Evolutionary conservation across 1,140 invertebrate genomes (phyloP), one percentile per base, ranked within the genome.

Genomic region (Gonioctena quinquepunctata): DNA sequence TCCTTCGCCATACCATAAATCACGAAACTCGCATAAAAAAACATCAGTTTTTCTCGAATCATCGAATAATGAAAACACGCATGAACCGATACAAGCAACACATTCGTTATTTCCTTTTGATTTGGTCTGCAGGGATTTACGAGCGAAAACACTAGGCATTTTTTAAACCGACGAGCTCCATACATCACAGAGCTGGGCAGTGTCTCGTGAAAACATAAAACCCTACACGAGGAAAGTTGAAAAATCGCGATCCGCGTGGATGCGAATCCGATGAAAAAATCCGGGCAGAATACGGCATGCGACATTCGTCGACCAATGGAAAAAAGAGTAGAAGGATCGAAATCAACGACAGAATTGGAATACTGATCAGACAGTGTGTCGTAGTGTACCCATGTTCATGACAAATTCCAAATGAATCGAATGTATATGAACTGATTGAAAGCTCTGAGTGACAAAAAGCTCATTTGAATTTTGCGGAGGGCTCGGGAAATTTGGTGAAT

Each of bases 241-340:
- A 70, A 70, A 70, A 63, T 48, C 33, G 63, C 61, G 50, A 70
- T 59, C 65, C 42, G 68, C 57, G 67, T 65, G 59, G 65, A 69
- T 54, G 62, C 52, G 62, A 70, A 70, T 59, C 27, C 60, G 65
- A 27, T 50, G 52, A 63, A 59, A 69, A 42, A n/a, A n/a, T n/a
- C n/a, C n/a, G n/a, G n/a, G n/a, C n/a, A n/a, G n/a, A 22, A 28
- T 61, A 4, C 26, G 18, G 48, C 67, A 50, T 56, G 59, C 67
- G 67, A 69, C 60, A 62, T 69, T 69, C 60, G 18, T 23, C 59
- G 48, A 25, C 25, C 19, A 69, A 69, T 66, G 50, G n/a, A 61
- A 61, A 18, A 19, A 19, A 33, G 18, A 61, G 28, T 7, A 11
- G 27, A 1, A 28, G 27, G 18, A 18, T 61, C 3, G 21, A 26